Evolutionary conservation across 2,113 vertebrate species (phyloP).

Genomic region (Conger conger): DNA sequence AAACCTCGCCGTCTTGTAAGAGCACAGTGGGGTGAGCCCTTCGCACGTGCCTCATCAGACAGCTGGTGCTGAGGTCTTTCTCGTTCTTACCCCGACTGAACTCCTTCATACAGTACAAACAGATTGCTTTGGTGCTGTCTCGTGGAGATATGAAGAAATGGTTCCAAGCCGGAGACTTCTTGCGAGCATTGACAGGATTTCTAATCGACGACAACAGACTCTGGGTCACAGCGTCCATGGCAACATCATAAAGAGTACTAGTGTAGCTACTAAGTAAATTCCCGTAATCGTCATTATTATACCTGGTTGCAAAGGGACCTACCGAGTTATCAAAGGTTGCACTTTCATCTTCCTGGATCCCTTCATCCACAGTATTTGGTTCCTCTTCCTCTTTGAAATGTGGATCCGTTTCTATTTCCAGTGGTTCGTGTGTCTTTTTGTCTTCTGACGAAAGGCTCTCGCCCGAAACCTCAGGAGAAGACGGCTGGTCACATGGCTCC

Average conservation of each 20-base stretch:
- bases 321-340: slow-evolving; percentile 67
- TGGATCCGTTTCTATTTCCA: slow-evolving; percentile 49
- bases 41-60: slow-evolving; percentile 94
- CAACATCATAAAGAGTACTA: slow-evolving; percentile 91
- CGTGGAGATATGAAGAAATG: slow-evolving; percentile 97
- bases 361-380: slow-evolving; percentile 71
- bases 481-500: slow-evolving; percentile 46
- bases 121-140: slow-evolving; percentile 95
- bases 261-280: slow-evolving; percentile 87
- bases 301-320: slow-evolving; percentile 71
- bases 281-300: slow-evolving; percentile 81
- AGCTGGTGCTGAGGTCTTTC: slow-evolving; percentile 95
- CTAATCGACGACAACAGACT: slow-evolving; percentile 86
- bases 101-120: slow-evolving; percentile 98
- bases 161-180: slow-evolving; percentile 97
- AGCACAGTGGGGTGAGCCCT: slow-evolving; percentile 91
- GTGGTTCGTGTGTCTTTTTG: slow-evolving; percentile 42
- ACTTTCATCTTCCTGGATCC: slow-evolving; percentile 75
- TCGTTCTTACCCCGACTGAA: slow-evolving; percentile 97
- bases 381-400: slow-evolving; percentile 68
- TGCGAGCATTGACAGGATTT: slow-evolving; percentile 81
- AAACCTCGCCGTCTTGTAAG: slow-evolving; percentile 71
- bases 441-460: slow-evolving; percentile 47
- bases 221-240: slow-evolving; percentile 96
- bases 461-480: slow-evolving; percentile 56